Base-by-base conservation (phyloP, 2,113 vertebrate genomes). In the Xenotilapia caudafasciata region DNA sequence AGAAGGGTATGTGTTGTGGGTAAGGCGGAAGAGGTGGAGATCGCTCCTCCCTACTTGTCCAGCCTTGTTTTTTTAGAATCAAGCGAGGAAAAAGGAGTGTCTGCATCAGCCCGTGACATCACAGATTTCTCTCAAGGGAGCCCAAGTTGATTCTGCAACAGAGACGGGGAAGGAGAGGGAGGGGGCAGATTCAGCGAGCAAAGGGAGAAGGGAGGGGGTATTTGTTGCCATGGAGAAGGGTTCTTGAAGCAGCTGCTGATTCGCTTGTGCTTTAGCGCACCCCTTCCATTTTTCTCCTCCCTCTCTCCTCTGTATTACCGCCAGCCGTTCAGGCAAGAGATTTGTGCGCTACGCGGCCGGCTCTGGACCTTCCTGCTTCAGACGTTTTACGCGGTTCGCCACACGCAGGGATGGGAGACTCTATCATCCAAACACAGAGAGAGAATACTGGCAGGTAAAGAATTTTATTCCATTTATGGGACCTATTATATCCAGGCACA, bases 161-260 rank as follows among this genome's bases (percentile, higher is more conserved):
- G 89, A 92, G 91, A 73, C 35, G 14, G 56, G 68, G 80, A 33
- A 70, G 47, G 49, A 60, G 65, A 28, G 75, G 55, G 79, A 70
- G 49, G 60, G 95, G 95, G 95, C 26, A 38, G 96, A 83, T 60
- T 40, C 11, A 79, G 23, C n/a, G 53, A 80, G 28, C 70, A 95
- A 28, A 84, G 90, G 87, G 90, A 86, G 88, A 90, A 88, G 91
- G 90, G 93, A 96, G 97, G 97, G 97, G 97, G 96, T 96, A 97
- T 97, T 96, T 97, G 98, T 99, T 99, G 97, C 98, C 97, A 99
- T 98, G 97, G 97, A 96, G 97, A 98, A 97, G 92, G 95, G 96
- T 96, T 96, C 96, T 97, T 96, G 96, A 96, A 97, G 97, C 98
- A 98, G 98, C 98, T 98, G 98, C 98, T 98, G 98, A 98, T 99